Conservation (phyloP, 2,888 invertebrate genomes). For the Tenthredo livida region DNA sequence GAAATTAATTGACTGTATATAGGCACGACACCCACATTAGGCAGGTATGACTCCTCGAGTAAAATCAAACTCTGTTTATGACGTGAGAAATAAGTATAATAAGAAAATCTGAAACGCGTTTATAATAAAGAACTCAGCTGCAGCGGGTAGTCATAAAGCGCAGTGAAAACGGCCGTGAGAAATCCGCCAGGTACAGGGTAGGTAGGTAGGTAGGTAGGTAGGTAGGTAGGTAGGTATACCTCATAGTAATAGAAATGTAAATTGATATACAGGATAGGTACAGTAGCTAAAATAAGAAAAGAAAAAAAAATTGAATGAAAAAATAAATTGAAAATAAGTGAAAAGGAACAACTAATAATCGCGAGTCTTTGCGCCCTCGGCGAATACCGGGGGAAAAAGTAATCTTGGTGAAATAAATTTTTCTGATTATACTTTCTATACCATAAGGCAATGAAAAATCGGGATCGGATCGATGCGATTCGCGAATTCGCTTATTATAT, state of each 20-base stretch:
- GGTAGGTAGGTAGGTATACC: neutral
- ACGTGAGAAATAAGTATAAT: conserved; percentile 13
- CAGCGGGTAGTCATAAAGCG: neutral
- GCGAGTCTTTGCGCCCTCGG: conserved; percentile 41
- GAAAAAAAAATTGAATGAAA: neutral
- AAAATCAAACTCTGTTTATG: conserved; percentile 28
- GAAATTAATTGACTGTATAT: conserved; percentile 29
- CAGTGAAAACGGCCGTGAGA: neutral
- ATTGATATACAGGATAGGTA: neutral
- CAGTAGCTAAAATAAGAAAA: neutral
- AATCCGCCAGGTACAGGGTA: no score
- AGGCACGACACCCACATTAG: neutral
- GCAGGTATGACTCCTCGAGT: neutral
- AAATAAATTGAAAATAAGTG: conserved; percentile 22
- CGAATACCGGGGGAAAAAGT: conserved; percentile 53
- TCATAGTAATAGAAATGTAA: conserved; percentile 16
- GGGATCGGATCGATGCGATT: neutral
- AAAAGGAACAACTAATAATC: conserved; percentile 47
- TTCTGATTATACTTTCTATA: neutral
- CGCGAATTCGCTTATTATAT: neutral
- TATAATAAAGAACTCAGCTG: neutral
- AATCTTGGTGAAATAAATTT: conserved; percentile 25
- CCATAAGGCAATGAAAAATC: neutral
- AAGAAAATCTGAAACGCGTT: neutral
- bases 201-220: no score